Percentiles rank a stretch among this genome's conserved stretches.
phyloP scores from a whole-genome alignment of 1,140 invertebrate genomes.

The Aphelinus certus region DNA sequence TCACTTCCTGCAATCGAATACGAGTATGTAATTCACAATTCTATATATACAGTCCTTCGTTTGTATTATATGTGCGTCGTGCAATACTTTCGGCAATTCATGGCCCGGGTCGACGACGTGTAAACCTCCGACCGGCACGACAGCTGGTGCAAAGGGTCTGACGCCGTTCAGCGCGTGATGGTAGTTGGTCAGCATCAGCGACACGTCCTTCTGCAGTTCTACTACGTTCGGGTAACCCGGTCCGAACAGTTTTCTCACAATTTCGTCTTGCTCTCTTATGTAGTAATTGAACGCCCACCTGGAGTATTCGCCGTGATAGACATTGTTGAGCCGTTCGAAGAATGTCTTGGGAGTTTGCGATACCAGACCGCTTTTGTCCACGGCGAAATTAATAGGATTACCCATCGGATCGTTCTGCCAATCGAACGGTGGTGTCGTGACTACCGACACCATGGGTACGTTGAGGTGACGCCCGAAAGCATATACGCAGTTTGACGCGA shows the following conservation, averaged over 20 bases:
- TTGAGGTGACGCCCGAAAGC: slow-evolving; percentile 69
- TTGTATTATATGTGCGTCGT: background rate
- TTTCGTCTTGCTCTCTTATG: slow-evolving; percentile 34
- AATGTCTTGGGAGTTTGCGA: slow-evolving; percentile 72
- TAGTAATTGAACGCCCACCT: slow-evolving; percentile 43
- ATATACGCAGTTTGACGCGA: slow-evolving; percentile 60
- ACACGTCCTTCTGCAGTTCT: slow-evolving; percentile 62
- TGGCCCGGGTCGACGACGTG: slow-evolving; percentile 56
- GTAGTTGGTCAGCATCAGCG: slow-evolving; percentile 67
- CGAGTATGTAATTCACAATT: background rate
- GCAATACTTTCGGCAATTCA: slow-evolving; percentile 45
- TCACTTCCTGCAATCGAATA: slow-evolving; percentile 66
- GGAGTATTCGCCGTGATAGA: background rate
- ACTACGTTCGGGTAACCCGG: slow-evolving; percentile 51
- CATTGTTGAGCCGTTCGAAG: slow-evolving; percentile 65
- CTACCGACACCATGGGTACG: slow-evolving; percentile 68
- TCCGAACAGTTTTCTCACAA: slow-evolving; percentile 58
- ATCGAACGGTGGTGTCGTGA: slow-evolving; percentile 63
- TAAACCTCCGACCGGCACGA: slow-evolving; percentile 71
- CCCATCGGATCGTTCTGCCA: slow-evolving; percentile 71
- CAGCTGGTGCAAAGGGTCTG: slow-evolving; percentile 60
- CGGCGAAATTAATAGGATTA: slow-evolving; percentile 67
- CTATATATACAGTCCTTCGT: background rate
- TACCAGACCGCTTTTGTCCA: slow-evolving; percentile 62
- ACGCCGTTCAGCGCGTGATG: slow-evolving; percentile 66